phyloP scores from a whole-genome alignment of 2,888 invertebrate species.

The Leucania comma region DNA sequence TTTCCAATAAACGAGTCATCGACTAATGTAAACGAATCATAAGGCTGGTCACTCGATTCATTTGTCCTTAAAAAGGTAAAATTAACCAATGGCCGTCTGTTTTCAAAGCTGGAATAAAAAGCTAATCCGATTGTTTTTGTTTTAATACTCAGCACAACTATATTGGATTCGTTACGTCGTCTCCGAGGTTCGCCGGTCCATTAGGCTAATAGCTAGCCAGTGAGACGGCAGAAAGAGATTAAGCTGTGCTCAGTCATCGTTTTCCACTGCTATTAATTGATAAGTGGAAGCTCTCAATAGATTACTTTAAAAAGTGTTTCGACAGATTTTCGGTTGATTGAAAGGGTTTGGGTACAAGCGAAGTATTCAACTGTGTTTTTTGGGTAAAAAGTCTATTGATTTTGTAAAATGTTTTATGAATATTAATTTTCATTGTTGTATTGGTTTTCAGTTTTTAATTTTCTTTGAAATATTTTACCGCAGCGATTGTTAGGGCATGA shows the following conservation, averaged over 20 bases:
- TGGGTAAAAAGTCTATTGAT: slow-evolving; percentile 14
- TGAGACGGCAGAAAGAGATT: slow-evolving; percentile 87
- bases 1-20: slow-evolving; percentile 43
- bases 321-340: slow-evolving; percentile 47
- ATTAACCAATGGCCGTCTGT: slow-evolving; percentile 48
- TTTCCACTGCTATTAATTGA: slow-evolving; percentile 83
- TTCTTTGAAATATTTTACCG: background rate
- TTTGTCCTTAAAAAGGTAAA: slow-evolving; percentile 37
- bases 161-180: slow-evolving; percentile 77
- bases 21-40: slow-evolving; percentile 49
- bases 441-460: background rate
- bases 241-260: slow-evolving; percentile 84
- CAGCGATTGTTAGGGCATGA: background rate
- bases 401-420: slow-evolving; percentile 36
- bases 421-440: slow-evolving; percentile 14
- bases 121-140: slow-evolving; percentile 70
- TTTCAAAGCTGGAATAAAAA: slow-evolving; percentile 45
- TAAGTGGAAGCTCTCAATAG: slow-evolving; percentile 76
- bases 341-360: slow-evolving; percentile 41
- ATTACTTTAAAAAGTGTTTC: slow-evolving; percentile 67
- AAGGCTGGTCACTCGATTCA: slow-evolving; percentile 36
- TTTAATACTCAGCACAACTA: slow-evolving; percentile 73
- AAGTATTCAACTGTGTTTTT: slow-evolving; percentile 41
- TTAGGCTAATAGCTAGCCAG: slow-evolving; percentile 86
- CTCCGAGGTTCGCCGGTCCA: slow-evolving; percentile 77